These are phyloP conservation scores for Halcyon chelicuti DNA, from an alignment of 2,797 vertebrate species.

Conservation along the genomic window DNA sequence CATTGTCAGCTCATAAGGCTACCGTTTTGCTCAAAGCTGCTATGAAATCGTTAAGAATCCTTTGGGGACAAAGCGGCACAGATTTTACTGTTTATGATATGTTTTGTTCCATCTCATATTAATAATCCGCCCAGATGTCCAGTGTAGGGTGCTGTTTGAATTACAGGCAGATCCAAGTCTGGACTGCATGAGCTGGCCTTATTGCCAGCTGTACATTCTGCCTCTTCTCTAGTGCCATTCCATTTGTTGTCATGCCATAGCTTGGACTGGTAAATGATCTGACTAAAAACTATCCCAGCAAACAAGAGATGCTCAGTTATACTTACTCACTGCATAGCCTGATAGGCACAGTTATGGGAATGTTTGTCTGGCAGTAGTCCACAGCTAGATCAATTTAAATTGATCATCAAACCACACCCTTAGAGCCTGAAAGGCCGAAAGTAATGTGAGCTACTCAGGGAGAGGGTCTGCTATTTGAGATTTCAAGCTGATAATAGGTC, in stretches of 20 bases:
- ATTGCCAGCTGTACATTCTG: background rate
- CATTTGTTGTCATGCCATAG: background rate
- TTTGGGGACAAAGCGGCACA: background rate
- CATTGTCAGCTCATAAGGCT: background rate
- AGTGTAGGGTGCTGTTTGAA: background rate
- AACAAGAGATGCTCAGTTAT: background rate
- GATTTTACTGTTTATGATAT: slow-evolving; percentile 32
- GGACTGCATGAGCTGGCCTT: background rate
- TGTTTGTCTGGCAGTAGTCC: background rate
- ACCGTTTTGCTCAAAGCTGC: background rate
- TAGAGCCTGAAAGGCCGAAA: background rate
- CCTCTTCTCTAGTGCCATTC: background rate
- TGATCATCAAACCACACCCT: slow-evolving; percentile 42
- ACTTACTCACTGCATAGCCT: background rate
- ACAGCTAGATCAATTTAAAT: slow-evolving; percentile 25
- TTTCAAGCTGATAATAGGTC: background rate
- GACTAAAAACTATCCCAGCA: background rate
- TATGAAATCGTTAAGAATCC: background rate
- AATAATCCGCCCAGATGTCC: slow-evolving; percentile 43
- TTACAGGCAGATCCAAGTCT: background rate
- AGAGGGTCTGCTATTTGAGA: background rate
- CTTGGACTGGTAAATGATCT: background rate
- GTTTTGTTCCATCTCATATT: slow-evolving; percentile 11
- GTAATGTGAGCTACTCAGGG: background rate
- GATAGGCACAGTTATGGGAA: background rate